These are phyloP conservation scores for Promerops cafer DNA, from an alignment of 2,113 vertebrate genomes.

Conservation along the genomic window DNA sequence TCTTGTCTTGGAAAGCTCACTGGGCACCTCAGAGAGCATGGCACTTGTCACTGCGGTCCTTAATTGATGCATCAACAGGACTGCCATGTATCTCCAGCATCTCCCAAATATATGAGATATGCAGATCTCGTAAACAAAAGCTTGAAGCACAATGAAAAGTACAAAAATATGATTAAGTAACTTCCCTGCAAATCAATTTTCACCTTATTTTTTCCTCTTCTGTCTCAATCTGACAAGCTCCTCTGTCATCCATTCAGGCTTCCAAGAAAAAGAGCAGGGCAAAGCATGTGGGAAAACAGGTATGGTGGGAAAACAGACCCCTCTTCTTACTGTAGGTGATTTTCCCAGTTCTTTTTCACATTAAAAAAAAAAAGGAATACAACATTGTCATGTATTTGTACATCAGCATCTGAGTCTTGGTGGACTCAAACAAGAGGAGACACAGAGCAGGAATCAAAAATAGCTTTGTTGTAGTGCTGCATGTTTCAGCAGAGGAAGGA, in stretches of 20 bases:
- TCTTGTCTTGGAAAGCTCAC: not conserved
- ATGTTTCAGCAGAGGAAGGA: not conserved
- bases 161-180: not conserved
- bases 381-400: fast-evolving
- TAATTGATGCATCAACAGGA: not conserved
- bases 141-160: not conserved
- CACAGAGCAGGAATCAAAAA: not conserved
- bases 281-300: too few relatives aligned
- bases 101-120: not conserved
- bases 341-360: not conserved
- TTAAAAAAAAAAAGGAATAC: not conserved
- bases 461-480: not conserved
- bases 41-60: not conserved
- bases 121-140: not conserved
- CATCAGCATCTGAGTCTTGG: not conserved
- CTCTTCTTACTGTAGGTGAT: not conserved
- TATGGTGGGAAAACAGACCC: not conserved
- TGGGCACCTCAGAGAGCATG: not conserved
- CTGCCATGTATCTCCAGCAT: not conserved
- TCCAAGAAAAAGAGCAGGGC: not conserved
- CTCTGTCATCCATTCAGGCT: not conserved
- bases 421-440: not conserved
- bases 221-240: not conserved
- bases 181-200: constrained; percentile 5
- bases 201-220: not conserved